A percentile compares a stretch with the other conserved stretches of the same genome.
These are phyloP conservation scores for Drosophila miranda DNA, from an alignment of 1,140 invertebrate species.

Conservation along the genomic window DNA sequence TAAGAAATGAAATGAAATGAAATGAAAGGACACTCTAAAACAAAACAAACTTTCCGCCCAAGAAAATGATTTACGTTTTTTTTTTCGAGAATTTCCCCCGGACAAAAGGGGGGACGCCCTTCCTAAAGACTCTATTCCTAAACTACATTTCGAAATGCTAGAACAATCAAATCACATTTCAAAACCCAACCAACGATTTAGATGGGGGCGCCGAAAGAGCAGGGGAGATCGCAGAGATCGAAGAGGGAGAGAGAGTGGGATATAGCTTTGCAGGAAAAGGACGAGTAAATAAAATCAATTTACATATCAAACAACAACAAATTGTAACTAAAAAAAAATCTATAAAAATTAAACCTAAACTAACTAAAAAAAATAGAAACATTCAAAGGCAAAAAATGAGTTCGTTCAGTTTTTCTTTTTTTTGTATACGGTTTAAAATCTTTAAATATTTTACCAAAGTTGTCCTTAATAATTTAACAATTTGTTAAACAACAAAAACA, in stretches of 20 bases:
- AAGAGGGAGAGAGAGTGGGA: slow-evolving; percentile 16
- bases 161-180: slow-evolving; percentile 77
- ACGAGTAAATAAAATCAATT: slow-evolving; percentile 68
- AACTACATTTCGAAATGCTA: slow-evolving; percentile 73
- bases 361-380: slow-evolving; percentile 23
- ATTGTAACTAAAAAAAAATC: slow-evolving; percentile 58
- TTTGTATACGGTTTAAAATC: slow-evolving; percentile 45
- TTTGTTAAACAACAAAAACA: slow-evolving; percentile 58
- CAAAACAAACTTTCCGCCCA: slow-evolving; percentile 71
- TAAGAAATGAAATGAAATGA: slow-evolving; percentile 14
- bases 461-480: slow-evolving; percentile 78
- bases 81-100: slow-evolving; percentile 39
- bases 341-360: slow-evolving; percentile 50
- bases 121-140: slow-evolving; percentile 57
- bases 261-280: slow-evolving; percentile 27
- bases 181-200: slow-evolving; percentile 53
- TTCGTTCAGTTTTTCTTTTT: slow-evolving; percentile 45
- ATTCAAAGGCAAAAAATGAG: slow-evolving; percentile 30
- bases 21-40: slow-evolving; percentile 55
- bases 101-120: slow-evolving; percentile 39
- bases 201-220: slow-evolving; percentile 18
- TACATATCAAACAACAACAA: slow-evolving; percentile 67
- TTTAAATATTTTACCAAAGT: slow-evolving; percentile 77
- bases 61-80: slow-evolving; percentile 31
- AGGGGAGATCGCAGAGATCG: slow-evolving; percentile 5